Evolutionary conservation across 2,888 invertebrate genomes (phyloP), one percentile per base, ranked within the genome.

Genomic region (Linyphia triangularis): DNA sequence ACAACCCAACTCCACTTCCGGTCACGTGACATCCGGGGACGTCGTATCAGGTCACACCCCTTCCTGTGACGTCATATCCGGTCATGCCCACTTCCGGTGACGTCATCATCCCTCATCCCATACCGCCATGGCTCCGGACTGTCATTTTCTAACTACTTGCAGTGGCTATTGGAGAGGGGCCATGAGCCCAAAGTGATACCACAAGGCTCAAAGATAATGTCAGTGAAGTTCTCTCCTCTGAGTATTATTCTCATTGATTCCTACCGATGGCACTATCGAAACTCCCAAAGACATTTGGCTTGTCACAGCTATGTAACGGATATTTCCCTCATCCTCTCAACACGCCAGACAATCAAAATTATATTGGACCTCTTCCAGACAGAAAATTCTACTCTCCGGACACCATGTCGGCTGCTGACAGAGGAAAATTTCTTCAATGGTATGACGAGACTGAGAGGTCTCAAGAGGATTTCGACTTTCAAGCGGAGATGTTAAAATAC

Each of bases 321-420:
- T 88, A 65, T 26, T 88, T 88, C n/a, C 86, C 65, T 6, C 81
- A 81, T 30, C 16, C 73, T 0, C 81, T 81, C 22, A 81, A 86
- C 57, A 3, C 24, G 9, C 13, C 13, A 26, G 57, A 67, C 24
- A 77, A 77, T 2, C 0, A 67, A 65, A 33, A 40, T 75, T 4
- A 65, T 0, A 63, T 75, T 2, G 67, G 43, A 1, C 5, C 10
- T 7, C 2, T n/a, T n/a, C n/a, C n/a, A n/a, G n/a, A n/a, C n/a
- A n/a, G n/a, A n/a, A n/a, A 30, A 1, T 84, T 63, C 51, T 84
- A 67, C 24, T 22, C 33, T 2, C 75, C 84, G 0, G 75, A 75
- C 0, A 65, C 43, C 0, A 84, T 65, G 73, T n/a, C 13, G 0
- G 0, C 51, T 9, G 5, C 1, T 2, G 73, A 22, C 0, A 19